These are phyloP conservation scores for Ametastegia equiseti DNA, from an alignment of 2,888 invertebrate genomes.

Conservation along the genomic window DNA sequence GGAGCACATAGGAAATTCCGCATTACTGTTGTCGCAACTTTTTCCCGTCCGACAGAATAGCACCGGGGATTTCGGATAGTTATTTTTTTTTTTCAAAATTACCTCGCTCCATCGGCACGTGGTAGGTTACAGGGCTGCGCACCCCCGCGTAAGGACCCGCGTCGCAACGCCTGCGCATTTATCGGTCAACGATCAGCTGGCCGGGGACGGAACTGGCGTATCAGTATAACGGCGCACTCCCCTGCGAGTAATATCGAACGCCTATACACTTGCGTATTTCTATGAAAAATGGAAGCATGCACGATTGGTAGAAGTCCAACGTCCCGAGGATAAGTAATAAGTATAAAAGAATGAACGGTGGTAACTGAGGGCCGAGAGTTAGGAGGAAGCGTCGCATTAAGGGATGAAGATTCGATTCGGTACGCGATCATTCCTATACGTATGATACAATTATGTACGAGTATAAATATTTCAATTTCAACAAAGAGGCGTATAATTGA, in stretches of 20 bases:
- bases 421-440: neutral
- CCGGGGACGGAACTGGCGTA: conserved; percentile 54
- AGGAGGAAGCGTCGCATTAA: too few species aligned
- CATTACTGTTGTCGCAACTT: too few species aligned
- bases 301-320: conserved; percentile 3
- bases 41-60: neutral
- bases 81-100: neutral
- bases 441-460: neutral
- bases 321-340: neutral
- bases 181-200: conserved; percentile 73
- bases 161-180: conserved; percentile 71
- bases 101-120: conserved; percentile 7
- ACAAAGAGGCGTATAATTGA: neutral
- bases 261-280: neutral
- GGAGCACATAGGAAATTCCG: too few species aligned
- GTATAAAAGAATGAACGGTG: conserved; percentile 23
- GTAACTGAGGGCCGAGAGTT: neutral
- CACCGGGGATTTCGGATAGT: neutral
- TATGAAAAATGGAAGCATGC: conserved; percentile 28
- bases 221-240: conserved; percentile 33
- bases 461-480: neutral
- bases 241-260: conserved; percentile 44
- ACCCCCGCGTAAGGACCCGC: conserved; percentile 47
- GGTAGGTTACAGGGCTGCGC: conserved; percentile 27
- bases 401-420: neutral